Conservation (phyloP, 2,888 invertebrate species). For the Acheta domesticus region DNA sequence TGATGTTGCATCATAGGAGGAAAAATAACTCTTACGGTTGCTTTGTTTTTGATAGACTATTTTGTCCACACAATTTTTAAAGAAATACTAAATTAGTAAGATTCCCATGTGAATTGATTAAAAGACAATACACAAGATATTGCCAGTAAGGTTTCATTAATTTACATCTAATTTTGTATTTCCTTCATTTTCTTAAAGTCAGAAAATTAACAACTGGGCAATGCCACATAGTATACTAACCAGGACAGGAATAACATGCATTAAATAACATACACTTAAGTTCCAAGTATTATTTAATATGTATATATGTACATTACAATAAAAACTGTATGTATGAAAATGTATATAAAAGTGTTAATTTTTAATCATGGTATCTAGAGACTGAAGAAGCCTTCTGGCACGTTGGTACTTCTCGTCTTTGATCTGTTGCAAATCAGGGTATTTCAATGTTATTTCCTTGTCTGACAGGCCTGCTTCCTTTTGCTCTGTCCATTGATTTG, state of each 20-base stretch:
- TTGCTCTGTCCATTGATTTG: constrained; percentile 49
- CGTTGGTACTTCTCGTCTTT: constrained; percentile 53
- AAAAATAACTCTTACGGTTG: too few species aligned
- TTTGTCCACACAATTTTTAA: too few species aligned
- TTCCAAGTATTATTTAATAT: constrained; percentile 12
- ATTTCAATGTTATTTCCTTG: constrained; percentile 46
- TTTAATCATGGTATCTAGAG: constrained; percentile 47
- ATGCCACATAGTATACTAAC: too few species aligned
- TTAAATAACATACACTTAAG: neutral
- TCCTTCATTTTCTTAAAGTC: too few species aligned
- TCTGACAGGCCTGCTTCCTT: constrained; percentile 43
- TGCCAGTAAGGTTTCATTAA: too few species aligned
- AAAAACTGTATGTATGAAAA: neutral
- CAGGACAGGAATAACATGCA: neutral
- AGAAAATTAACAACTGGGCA: too few species aligned
- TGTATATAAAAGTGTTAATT: neutral
- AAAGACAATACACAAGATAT: too few species aligned
- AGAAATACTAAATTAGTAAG: too few species aligned
- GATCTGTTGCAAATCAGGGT: constrained; percentile 43
- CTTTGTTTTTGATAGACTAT: too few species aligned
- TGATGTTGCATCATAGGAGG: too few species aligned
- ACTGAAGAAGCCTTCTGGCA: constrained; percentile 64
- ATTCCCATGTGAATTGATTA: too few species aligned
- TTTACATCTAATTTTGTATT: too few species aligned
- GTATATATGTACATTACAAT: neutral